Evolutionary conservation across 2,113 vertebrate genomes (phyloP), one percentile per base, ranked within the genome.

Genomic region (Heliornis fulica): DNA sequence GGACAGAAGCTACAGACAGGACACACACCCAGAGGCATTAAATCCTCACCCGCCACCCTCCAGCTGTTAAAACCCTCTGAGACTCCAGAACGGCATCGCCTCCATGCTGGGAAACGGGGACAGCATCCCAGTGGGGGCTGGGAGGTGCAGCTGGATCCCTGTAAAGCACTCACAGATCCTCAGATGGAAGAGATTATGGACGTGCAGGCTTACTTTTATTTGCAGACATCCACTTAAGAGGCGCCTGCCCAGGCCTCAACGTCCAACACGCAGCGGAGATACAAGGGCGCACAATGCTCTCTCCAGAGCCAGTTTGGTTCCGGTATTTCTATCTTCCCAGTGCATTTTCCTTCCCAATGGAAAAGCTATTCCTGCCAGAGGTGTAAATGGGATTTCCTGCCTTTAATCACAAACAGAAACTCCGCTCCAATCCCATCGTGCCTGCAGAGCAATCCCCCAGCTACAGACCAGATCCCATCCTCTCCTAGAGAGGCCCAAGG

Each of bases 361-460:
- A 50, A 92, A 92, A 60, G 38, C 74, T 38, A 22, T 82, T 92
- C 93, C 95, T 94, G 93, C 77, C 86, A 34, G 80, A 84, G 87
- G 95, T 92, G 91, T 78, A 38, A 92, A 91, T 89, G 87, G 96
- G 96, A 96, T 94, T 96, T 95, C 91, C 96, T 95, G 96, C 96
- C 89, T 97, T 94, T 95, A 65, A 94, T 87, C 84, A 50, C 71
- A 34, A 66, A 31, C 78, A 71, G 80, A 69, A 84, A 25, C 75
- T 26, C 50, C 11, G 79, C 71, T 60, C 43, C 12, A 2, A 60
- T 11, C 8, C 51, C 56, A 60, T 18, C 22, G 43, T 3, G 6
- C 36, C 61, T 3, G 22, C 40, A n/a, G 34, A 76, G 43, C 1
- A 2, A 72, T 41, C 48, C 79, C 54, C 26, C 29, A 5, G 65